Conservation (phyloP, 2,888 invertebrate genomes). For the Empis livida region DNA sequence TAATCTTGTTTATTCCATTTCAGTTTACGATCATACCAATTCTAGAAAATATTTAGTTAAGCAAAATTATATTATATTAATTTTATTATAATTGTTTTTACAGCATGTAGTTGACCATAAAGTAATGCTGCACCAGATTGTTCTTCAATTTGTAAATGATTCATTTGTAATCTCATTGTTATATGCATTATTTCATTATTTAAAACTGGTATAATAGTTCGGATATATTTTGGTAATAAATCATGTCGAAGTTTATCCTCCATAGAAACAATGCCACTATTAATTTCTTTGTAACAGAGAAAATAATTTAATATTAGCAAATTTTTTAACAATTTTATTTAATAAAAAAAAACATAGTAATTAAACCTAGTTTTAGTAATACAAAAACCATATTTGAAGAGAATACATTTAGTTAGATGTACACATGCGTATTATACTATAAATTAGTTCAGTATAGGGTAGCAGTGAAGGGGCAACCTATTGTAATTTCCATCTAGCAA, state of each 20-base stretch:
- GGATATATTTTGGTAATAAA: not conserved
- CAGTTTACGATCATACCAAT: slow-evolving; percentile 57
- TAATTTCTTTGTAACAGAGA: no score
- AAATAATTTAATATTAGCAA: no score
- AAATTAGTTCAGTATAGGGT: no score
- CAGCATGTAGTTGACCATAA: not conserved
- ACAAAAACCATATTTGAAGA: no score
- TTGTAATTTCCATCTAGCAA: no score
- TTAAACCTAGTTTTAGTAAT: no score
- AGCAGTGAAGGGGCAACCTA: no score
- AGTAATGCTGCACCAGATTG: not conserved
- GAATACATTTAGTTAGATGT: no score
- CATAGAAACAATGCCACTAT: no score
- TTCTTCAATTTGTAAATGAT: not conserved
- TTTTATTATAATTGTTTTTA: not conserved
- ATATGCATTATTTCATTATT: not conserved
- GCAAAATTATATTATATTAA: not conserved
- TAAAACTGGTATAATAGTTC: not conserved
- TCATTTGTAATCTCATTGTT: not conserved
- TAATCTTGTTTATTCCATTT: slow-evolving; percentile 55
- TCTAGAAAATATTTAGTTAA: slow-evolving; percentile 34
- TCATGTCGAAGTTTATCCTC: not conserved
- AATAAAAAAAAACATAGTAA: no score
- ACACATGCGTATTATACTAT: no score
- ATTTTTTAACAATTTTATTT: no score